Conservation (phyloP, 2,113 vertebrate genomes). For the Hemichromis elongatus region DNA sequence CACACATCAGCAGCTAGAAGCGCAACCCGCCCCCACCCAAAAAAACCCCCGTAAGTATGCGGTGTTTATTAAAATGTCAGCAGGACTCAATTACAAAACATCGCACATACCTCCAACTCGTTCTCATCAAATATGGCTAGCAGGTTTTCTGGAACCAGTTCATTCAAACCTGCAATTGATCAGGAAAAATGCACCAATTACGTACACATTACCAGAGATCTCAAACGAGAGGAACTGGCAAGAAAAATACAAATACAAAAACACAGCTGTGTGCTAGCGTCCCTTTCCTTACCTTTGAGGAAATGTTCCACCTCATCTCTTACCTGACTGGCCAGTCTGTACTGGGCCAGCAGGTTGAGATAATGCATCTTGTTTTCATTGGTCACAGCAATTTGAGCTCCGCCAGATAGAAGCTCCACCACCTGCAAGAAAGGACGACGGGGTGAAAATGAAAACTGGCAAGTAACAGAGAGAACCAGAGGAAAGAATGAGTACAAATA, state of each 20-base stretch:
- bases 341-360: constrained; percentile 92
- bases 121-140: constrained; percentile 99
- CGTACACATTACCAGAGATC: neutral
- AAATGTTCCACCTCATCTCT: constrained; percentile 98
- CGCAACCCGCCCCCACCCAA: too few species aligned
- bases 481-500: neutral
- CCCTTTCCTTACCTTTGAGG: constrained; percentile 84
- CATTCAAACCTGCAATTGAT: constrained; percentile 86
- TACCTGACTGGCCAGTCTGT: constrained; percentile 91
- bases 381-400: constrained; percentile 87
- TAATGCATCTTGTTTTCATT: constrained; percentile 98
- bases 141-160: constrained; percentile 96
- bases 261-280: neutral
- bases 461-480: neutral
- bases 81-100: neutral
- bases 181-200: constrained; percentile 6
- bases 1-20: constrained; percentile 92
- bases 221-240: neutral
- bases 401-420: constrained; percentile 92
- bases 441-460: neutral
- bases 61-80: neutral
- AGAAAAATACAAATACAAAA: neutral
- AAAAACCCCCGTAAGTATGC: neutral
- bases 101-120: constrained; percentile 87
- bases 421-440: constrained; percentile 69